phyloP scores from a whole-genome alignment of 2,113 vertebrate genomes.

The Hypocryptadius cinnamomeus region DNA sequence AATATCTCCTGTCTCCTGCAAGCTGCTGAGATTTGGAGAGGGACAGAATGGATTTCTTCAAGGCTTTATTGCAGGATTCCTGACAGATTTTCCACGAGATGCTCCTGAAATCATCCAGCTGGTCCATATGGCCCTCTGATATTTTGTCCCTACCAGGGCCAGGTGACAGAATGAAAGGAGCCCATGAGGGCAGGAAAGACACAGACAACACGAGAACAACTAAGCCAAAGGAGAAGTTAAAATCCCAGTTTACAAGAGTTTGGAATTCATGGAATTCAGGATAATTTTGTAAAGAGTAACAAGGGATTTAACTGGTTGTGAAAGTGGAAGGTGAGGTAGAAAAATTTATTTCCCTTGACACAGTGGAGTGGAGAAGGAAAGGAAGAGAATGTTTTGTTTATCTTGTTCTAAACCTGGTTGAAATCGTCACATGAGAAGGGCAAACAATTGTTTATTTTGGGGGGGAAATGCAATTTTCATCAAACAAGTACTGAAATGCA shows the following conservation, averaged over 20 bases:
- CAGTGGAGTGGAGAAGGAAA: not conserved
- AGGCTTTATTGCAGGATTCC: not conserved
- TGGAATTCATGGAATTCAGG: not conserved
- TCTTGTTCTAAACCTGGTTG: not conserved
- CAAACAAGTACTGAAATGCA: not conserved
- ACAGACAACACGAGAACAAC: not conserved
- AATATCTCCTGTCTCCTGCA: constrained; percentile 34
- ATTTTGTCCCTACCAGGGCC: not conserved
- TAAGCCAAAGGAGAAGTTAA: not conserved
- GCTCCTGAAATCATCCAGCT: not conserved
- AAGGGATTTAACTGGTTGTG: not conserved
- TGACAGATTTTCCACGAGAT: not conserved
- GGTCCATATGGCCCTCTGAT: not conserved
- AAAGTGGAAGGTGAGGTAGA: not conserved
- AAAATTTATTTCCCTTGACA: not conserved
- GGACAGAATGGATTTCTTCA: not conserved
- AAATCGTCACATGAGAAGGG: not conserved
- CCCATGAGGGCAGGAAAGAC: not conserved
- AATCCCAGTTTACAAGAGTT: not conserved
- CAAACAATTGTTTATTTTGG: not conserved
- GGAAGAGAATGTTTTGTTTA: not conserved
- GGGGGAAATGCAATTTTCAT: not conserved
- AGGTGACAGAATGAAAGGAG: not conserved
- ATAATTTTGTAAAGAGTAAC: not conserved
- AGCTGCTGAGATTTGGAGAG: constrained; percentile 16